A percentile compares a stretch with the other conserved stretches of the same genome.
phyloP scores from a whole-genome alignment of 2,113 vertebrate species.

The Poeciliopsis occidentalis region DNA sequence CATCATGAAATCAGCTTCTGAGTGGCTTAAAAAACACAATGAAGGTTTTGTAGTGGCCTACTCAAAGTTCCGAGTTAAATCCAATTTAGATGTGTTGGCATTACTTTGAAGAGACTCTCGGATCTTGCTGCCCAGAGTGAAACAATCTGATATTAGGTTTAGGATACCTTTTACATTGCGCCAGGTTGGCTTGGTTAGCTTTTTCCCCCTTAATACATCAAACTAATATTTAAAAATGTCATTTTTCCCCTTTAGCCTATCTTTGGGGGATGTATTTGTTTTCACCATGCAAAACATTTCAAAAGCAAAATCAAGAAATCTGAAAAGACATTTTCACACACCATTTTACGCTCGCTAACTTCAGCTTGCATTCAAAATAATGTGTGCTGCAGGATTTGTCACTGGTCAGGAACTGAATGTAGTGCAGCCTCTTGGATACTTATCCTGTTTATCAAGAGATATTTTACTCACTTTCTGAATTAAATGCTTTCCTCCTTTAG shows the following conservation, averaged over 20 bases:
- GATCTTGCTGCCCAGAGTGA: not conserved
- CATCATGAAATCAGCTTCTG: too few relatives aligned
- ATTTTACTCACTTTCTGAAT: not conserved
- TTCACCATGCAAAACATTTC: not conserved
- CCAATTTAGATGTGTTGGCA: not conserved
- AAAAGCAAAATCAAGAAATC: not conserved
- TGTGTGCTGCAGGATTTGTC: not conserved
- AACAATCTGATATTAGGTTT: not conserved
- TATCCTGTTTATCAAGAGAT: not conserved
- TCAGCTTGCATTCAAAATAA: not conserved
- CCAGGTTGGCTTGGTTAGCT: not conserved
- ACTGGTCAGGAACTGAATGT: not conserved
- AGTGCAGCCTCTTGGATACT: too few relatives aligned
- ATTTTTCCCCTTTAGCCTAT: not conserved
- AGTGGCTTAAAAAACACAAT: too few relatives aligned
- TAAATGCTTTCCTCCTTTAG: not conserved
- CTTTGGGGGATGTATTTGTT: not conserved
- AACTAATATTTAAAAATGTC: not conserved
- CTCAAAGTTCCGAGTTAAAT: not conserved
- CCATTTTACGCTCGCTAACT: too few relatives aligned
- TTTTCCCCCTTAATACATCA: not conserved
- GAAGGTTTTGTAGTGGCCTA: too few relatives aligned
- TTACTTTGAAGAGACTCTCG: not conserved
- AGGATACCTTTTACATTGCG: not conserved
- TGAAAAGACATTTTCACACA: not conserved